Conservation (phyloP, 2,888 invertebrate genomes). For the Orgyia antiqua region DNA sequence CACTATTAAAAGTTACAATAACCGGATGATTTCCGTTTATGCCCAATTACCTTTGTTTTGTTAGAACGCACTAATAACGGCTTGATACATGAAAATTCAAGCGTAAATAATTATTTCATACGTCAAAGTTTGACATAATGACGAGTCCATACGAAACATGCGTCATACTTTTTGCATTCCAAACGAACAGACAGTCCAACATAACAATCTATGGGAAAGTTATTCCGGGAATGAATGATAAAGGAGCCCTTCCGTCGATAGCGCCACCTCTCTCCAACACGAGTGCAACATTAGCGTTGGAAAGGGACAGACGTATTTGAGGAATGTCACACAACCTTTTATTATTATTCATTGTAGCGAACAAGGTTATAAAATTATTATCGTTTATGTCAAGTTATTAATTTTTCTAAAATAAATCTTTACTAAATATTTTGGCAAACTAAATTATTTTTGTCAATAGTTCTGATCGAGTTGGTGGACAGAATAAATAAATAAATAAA, state of each 20-base stretch:
- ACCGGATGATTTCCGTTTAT: too few species aligned
- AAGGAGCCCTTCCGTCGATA: conserved; percentile 53
- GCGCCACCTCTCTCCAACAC: conserved; percentile 33
- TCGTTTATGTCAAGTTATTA: conserved; percentile 17
- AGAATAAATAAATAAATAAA: too few species aligned
- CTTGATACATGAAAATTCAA: too few species aligned
- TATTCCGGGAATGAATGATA: conserved; percentile 73
- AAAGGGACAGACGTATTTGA: conserved; percentile 30
- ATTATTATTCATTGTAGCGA: conserved; percentile 64
- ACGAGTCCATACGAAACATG: conserved; percentile 18
- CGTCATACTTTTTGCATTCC: conserved; percentile 56
- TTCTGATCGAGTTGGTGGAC: too few species aligned
- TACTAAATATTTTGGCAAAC: too few species aligned
- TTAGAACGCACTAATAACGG: too few species aligned
- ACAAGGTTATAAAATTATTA: conserved; percentile 25
- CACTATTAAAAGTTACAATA: too few species aligned
- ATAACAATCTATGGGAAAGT: conserved; percentile 70
- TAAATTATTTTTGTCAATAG: conserved; percentile 3
- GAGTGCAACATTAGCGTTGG: conserved; percentile 2
- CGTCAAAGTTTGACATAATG: conserved; percentile 24
- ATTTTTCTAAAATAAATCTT: too few species aligned
- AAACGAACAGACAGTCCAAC: conserved; percentile 36
- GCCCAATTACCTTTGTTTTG: too few species aligned
- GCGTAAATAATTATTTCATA: conserved; percentile 4
- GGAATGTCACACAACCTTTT: conserved; percentile 67